phyloP scores from a whole-genome alignment of 2,888 invertebrate genomes.

The Nomada lathburiana region DNA sequence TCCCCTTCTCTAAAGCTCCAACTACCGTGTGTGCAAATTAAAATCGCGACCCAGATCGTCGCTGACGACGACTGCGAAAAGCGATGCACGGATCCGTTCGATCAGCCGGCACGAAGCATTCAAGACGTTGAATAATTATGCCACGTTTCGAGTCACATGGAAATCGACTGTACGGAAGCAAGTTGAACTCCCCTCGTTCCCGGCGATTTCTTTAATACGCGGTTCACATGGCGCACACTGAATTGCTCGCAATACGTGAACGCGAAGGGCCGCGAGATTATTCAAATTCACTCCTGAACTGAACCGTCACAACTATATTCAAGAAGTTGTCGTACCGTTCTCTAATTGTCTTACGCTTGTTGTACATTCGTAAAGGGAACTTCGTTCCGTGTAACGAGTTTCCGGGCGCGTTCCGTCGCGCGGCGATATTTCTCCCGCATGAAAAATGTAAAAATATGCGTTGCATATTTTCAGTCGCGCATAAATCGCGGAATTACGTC shows the following conservation, averaged over 20 bases:
- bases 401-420: slow-evolving; percentile 10
- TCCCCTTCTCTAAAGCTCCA: too few relatives aligned
- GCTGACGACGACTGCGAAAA: too few relatives aligned
- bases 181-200: slow-evolving; percentile 36
- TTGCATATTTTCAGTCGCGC: slow-evolving; percentile 24
- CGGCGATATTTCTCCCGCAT: slow-evolving; percentile 20
- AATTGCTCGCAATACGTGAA: slow-evolving; percentile 48
- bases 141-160: not conserved
- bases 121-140: too few relatives aligned
- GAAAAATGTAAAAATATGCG: slow-evolving; percentile 46
- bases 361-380: slow-evolving; percentile 24
- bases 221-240: slow-evolving; percentile 45
- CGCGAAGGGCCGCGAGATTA: slow-evolving; percentile 49
- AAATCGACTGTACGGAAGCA: slow-evolving; percentile 14
- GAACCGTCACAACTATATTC: slow-evolving; percentile 46
- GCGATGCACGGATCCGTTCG: not conserved
- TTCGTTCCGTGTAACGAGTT: slow-evolving; percentile 32
- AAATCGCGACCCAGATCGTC: too few relatives aligned
- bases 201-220: slow-evolving; percentile 51
- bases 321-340: slow-evolving; percentile 43
- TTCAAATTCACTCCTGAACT: slow-evolving; percentile 49
- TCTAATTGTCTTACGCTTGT: slow-evolving; percentile 34
- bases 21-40: too few relatives aligned
- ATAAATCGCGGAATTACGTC: slow-evolving; percentile 47
- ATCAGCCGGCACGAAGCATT: not conserved